A percentile compares a stretch with the other conserved stretches of the same genome.
These are phyloP conservation scores for Diloba caeruleocephala DNA, from an alignment of 2,888 invertebrate species.

Conservation along the genomic window DNA sequence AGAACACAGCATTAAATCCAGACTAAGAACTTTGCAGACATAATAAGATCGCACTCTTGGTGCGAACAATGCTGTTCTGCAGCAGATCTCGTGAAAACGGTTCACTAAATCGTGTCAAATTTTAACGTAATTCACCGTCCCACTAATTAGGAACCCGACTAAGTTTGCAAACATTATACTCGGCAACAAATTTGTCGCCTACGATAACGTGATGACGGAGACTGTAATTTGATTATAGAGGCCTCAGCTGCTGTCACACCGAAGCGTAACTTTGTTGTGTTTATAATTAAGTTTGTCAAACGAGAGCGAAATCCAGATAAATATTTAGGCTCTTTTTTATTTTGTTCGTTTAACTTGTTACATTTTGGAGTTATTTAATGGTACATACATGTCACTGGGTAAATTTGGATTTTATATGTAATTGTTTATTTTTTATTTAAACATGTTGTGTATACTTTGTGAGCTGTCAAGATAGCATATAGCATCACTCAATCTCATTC, in stretches of 20 bases:
- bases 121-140: slow-evolving; percentile 58
- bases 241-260: slow-evolving; percentile 41
- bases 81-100: slow-evolving; percentile 14
- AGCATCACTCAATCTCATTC: too few species aligned
- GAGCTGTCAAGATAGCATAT: too few species aligned
- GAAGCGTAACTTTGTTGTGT: slow-evolving; percentile 42
- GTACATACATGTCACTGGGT: not conserved
- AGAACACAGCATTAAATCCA: not conserved
- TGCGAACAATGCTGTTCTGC: not conserved
- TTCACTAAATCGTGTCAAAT: slow-evolving; percentile 56
- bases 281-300: slow-evolving; percentile 41
- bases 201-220: slow-evolving; percentile 54
- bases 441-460: too few species aligned
- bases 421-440: too few species aligned
- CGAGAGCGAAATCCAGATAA: slow-evolving; percentile 32
- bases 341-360: slow-evolving; percentile 9
- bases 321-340: slow-evolving; percentile 31
- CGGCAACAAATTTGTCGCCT: slow-evolving; percentile 56
- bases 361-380: slow-evolving; percentile 3
- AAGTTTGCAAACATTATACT: slow-evolving; percentile 68
- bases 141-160: slow-evolving; percentile 60
- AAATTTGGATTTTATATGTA: too few species aligned
- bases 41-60: not conserved
- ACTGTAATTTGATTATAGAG: slow-evolving; percentile 59
- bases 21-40: not conserved